A percentile compares a stretch with the other conserved stretches of the same genome.
Evolutionary conservation across 2,888 invertebrate genomes (phyloP).

Genomic region (Acronicta leporina): DNA sequence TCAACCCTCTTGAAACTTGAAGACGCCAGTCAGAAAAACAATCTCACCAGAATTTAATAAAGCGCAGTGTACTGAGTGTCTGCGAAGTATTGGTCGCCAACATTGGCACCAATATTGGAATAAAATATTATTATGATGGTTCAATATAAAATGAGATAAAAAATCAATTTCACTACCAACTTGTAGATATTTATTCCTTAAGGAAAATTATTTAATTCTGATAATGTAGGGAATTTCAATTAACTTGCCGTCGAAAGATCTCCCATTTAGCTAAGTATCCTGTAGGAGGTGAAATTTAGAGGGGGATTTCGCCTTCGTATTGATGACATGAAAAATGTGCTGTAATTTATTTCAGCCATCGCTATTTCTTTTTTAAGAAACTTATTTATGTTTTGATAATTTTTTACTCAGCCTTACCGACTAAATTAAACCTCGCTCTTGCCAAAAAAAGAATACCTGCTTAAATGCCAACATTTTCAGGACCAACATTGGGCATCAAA

Average conservation of each 20-base stretch:
- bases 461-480: neutral
- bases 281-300: conserved; percentile 32
- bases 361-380: neutral
- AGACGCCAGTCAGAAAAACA: conserved; percentile 58
- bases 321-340: conserved; percentile 22
- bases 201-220: conserved; percentile 3
- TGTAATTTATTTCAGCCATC: conserved; percentile 31
- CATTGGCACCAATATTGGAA: conserved; percentile 21
- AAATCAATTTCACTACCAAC: conserved; percentile 7
- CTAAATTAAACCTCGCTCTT: too few species aligned
- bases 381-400: neutral
- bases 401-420: too few species aligned
- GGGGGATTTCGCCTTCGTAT: conserved; percentile 22
- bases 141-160: neutral
- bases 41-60: conserved; percentile 64
- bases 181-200: neutral
- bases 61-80: conserved; percentile 58
- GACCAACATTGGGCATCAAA: conserved; percentile 22
- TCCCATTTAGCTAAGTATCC: conserved; percentile 44
- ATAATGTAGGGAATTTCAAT: conserved; percentile 47
- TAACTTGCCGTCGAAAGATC: conserved; percentile 36
- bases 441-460: neutral
- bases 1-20: conserved; percentile 56
- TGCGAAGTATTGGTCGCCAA: conserved; percentile 41
- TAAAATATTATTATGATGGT: too few species aligned